A percentile compares a stretch with the other conserved stretches of the same genome.
Evolutionary conservation across 2,888 invertebrate species (phyloP).

Genomic region (Dendrolimus houi): DNA sequence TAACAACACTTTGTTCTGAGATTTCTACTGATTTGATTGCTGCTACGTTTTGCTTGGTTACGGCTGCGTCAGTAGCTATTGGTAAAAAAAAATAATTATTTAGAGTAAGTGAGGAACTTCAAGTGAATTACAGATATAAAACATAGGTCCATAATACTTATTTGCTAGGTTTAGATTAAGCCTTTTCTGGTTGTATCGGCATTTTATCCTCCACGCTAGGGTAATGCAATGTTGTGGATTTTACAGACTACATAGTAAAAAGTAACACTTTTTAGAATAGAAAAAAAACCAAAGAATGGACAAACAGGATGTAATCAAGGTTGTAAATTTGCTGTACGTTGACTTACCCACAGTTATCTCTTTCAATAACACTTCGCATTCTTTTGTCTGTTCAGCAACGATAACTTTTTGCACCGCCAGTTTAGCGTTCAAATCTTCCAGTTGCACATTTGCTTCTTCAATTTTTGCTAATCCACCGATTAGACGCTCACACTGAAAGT

Average conservation of each 20-base stretch:
- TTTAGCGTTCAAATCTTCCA: constrained; percentile 86
- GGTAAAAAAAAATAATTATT: background rate
- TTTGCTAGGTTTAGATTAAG: too few species aligned
- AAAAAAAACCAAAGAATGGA: background rate
- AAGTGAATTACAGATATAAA: too few species aligned
- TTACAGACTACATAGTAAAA: too few species aligned
- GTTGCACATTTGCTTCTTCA: constrained; percentile 88
- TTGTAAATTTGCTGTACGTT: background rate
- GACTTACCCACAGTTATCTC: constrained; percentile 81
- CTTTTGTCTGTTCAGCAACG: constrained; percentile 87
- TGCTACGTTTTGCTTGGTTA: constrained; percentile 87
- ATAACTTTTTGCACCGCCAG: constrained; percentile 89
- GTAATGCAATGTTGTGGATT: too few species aligned
- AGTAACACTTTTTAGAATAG: background rate
- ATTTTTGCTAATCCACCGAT: constrained; percentile 87
- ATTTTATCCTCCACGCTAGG: too few species aligned
- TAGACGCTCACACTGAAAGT: constrained; percentile 79
- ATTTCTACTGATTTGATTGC: constrained; percentile 88
- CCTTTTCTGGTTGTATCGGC: too few species aligned
- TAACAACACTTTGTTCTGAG: constrained; percentile 86
- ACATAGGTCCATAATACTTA: too few species aligned
- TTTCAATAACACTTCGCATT: constrained; percentile 85
- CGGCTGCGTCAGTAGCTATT: constrained; percentile 80
- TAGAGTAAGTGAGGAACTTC: too few species aligned
- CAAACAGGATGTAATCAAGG: too few species aligned